Base-by-base conservation (phyloP, 2,888 invertebrate species). In the Catocala fraxini region DNA sequence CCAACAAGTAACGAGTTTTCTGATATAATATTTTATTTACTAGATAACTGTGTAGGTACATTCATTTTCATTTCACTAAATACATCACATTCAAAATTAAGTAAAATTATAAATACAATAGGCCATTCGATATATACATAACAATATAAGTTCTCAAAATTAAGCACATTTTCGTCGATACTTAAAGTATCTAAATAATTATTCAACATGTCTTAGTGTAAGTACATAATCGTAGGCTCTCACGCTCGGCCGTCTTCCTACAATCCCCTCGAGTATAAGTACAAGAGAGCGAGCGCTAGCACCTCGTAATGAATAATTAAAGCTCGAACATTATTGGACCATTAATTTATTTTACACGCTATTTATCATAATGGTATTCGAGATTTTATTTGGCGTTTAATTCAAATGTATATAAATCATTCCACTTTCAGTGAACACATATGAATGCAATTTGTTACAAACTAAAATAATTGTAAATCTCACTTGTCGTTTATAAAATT, bases 401-500 rank as follows among this genome's bases (percentile, higher is more conserved):
- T 65, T 68, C 35, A 51, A 35, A 63, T 63, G 43, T 59, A 52
- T 33, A 65, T 60, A 60, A 68, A 71, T 68, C 63, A 74, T 68
- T 65, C 55, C 62, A 59, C 75, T 70, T 72, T 51, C 35, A 51
- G 69, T 64, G 49, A 70, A 58, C 61, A 74, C 65, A 65, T 53
- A 65, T 63, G 63, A 67, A 68, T 61, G 64, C 66, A 68, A 66
- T 70, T 76, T 67, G 59, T 65, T 59, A 68, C 39, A 41, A 71
- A 73, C 67, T 73, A 75, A 69, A 68, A 53, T 72, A 73, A 67
- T 65, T 68, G 62, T 71, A 85, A 84, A 83, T 86, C 84, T 84
- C 85, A 86, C 84, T 85, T 83, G 82, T 84, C 79, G 73, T 84
- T 87, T 85, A 77, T 81, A 81, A 82, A 83, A 84, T 75, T 72